Evolutionary conservation across 2,888 invertebrate genomes (phyloP), one percentile per base, ranked within the genome.

Genomic region (Drosophila birchii): DNA sequence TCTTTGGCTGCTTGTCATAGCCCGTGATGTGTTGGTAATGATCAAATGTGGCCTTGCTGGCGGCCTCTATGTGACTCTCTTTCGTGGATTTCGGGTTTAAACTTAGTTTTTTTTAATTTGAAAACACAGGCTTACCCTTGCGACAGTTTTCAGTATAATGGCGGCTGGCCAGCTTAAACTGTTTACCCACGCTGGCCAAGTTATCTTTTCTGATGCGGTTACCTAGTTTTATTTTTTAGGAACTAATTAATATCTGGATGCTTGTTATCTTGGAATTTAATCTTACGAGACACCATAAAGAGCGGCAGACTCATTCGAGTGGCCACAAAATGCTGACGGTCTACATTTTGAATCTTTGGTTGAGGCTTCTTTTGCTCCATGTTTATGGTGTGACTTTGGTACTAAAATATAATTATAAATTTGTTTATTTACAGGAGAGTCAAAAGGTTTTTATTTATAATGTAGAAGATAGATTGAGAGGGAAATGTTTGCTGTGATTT

Each of bases 271-370:
- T 2, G 73, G 4, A 36, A 23, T 8, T 29, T 20, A 5, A 11
- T 53, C 78, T 77, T 78, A 91, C 91, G 89, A 38, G 91, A 81
- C 1, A 81, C 36, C 78, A 91, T 81, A 56, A 91, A 91, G 0
- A 91, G 78, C 7, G 92, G 91, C 54, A 91, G 55, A 34, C 78
- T 79, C 75, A 91, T 79, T 16, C 79, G 81, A 16, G 89, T 78
- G 8, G 88, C 56, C 43, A 83, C 76, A 32, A 89, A 85, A 58
- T 72, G 76, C 64, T 86, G 76, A 0, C 76, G 75, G 14, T 80
- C 86, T 36, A 86, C 90, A 7, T 70, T 58, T 0, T 59, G 5
- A 1, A 43, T 36, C 16, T 76, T 72, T 11, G 51, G 58, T 23
- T 23, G 9, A 2, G 9, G 9, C 26, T 45, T 45, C 16, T 39